Evolutionary conservation across 1,140 invertebrate genomes (phyloP), one percentile per base, ranked within the genome.

Genomic region (Leucophenga varia): DNA sequence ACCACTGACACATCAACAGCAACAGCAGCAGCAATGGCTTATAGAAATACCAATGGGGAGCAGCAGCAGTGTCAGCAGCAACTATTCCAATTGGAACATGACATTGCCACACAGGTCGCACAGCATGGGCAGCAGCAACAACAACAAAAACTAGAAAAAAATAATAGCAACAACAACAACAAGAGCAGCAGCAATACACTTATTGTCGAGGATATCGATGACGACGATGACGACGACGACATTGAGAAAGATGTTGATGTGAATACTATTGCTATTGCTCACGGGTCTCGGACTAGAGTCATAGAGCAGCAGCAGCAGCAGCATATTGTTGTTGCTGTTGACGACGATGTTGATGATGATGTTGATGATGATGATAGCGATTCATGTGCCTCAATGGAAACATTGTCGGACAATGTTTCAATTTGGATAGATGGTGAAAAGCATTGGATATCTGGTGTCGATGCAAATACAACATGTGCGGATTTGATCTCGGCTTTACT

Each of bases 401-500:
- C 55, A 1, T 20, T 51, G 10, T 54, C 56, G 36, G 82, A 84
- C 56, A 87, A 89, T 68, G 81, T 92, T n/a, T 86, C 87, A 0
- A 84, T 92, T 43, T 84, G 87, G 81, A 83, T 90, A 2, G 76
- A 84, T 43, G 87, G 86, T 17, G 82, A 85, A 50, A 83, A 86
- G 63, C 82, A 89, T 57, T 90, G 87, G 87, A 85, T 92, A 17
- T 84, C 87, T 2, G 89, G 89, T 8, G 81, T 91, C 5, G 81
- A 82, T 13, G 78, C 82, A 9, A 81, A 83, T 39, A 92, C 89
- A 2, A 91, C 89, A 1, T 90, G 88, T 61, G 81, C 84, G 30
- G 87, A 91, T 69, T 80, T 91, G 40, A 84, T 91, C 35, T 79
- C 82, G 44, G 88, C 87, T 0, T 73, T 91, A 8, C 69, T 86